Percentiles rank a stretch among this genome's conserved stretches.
These are phyloP conservation scores for Epizoanthus rinbou DNA, from an alignment of 92 coral and sea anemone species.

Conservation along the genomic window DNA sequence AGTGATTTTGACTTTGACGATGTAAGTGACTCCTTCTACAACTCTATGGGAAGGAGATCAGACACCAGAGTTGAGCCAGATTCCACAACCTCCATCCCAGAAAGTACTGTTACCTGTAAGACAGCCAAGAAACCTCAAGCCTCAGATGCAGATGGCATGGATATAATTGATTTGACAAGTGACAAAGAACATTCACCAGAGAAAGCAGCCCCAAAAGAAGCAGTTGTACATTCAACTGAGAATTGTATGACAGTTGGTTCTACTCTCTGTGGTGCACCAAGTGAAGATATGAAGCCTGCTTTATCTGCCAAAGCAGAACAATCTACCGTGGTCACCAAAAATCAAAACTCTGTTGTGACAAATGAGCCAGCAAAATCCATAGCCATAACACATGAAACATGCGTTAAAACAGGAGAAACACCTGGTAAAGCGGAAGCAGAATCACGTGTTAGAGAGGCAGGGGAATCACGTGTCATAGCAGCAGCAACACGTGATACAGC, in stretches of 20 bases:
- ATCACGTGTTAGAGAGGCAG: neutral
- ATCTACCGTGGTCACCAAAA: neutral
- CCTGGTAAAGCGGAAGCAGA: neutral
- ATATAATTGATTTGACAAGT: conserved; percentile 59
- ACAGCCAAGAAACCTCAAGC: neutral
- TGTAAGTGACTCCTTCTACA: conserved; percentile 63
- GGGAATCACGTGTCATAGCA: neutral
- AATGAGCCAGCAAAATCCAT: neutral
- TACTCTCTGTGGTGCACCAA: neutral
- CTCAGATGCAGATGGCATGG: neutral
- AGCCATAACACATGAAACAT: too few relatives aligned
- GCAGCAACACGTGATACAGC: neutral
- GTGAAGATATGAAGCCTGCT: neutral
- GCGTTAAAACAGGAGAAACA: too few relatives aligned
- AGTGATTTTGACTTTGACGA: conserved; percentile 82
- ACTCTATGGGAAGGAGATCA: conserved; percentile 43
- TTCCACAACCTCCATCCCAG: conserved; percentile 29
- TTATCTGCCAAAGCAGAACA: neutral
- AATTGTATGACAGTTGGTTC: neutral
- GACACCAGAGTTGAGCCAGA: conserved; percentile 6
- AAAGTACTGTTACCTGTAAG: neutral
- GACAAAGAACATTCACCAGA: conserved; percentile 47
- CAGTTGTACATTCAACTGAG: neutral
- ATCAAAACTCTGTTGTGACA: neutral
- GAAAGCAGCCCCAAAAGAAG: neutral